Conservation (phyloP, 1,140 invertebrate genomes). For the Oryctes rhinoceros region DNA sequence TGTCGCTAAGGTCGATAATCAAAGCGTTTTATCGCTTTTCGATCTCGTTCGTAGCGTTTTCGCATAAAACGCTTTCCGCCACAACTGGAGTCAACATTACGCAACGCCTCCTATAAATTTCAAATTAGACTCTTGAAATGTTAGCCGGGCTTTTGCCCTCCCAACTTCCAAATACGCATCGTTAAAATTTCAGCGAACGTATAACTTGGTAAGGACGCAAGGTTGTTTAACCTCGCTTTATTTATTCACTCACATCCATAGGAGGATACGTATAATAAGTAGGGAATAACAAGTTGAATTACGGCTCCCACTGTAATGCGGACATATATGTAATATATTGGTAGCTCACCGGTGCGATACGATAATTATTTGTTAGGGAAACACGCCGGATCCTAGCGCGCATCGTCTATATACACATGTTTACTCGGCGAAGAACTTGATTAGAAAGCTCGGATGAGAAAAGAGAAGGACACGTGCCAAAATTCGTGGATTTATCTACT, state of each 20-base stretch:
- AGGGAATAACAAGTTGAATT: neutral
- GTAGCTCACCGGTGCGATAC: neutral
- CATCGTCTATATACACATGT: too few relatives aligned
- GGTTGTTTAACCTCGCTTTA: neutral
- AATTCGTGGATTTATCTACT: too few relatives aligned
- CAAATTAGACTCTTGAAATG: neutral
- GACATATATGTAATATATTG: neutral
- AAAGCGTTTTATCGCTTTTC: neutral
- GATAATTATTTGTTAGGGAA: neutral
- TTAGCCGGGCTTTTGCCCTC: neutral
- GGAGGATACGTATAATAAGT: neutral
- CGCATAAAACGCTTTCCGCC: neutral
- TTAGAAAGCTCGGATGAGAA: too few relatives aligned
- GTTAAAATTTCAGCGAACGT: conserved; percentile 6
- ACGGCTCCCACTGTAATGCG: neutral
- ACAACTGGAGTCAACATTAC: neutral
- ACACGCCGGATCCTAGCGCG: neutral
- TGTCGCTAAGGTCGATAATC: neutral
- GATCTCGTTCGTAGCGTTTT: neutral
- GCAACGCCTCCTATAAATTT: neutral
- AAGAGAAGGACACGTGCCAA: too few relatives aligned
- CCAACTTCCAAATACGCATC: neutral
- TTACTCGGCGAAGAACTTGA: too few relatives aligned
- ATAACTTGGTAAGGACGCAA: neutral
- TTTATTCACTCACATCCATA: neutral